Evolutionary conservation across 1,140 invertebrate species (phyloP).

Genomic region (Macrostomum lignano): DNA sequence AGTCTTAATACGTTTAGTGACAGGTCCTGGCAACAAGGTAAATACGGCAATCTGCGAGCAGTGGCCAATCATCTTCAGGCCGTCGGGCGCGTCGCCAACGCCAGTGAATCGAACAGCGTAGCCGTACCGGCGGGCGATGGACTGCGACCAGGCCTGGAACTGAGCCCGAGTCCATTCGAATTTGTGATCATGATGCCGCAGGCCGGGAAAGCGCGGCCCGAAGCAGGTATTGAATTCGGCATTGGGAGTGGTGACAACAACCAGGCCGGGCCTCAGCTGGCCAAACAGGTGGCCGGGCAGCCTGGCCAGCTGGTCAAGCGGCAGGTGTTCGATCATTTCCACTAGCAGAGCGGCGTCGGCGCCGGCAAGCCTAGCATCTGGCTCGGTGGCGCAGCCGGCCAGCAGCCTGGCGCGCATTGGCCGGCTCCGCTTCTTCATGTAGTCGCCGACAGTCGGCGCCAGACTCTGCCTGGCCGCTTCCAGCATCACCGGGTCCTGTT

Average conservation of each 20-base stretch:
- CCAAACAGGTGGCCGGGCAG: constrained; percentile 48
- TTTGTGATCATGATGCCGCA: constrained; percentile 59
- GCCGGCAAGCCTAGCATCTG: constrained; percentile 32
- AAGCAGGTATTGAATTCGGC: constrained; percentile 65
- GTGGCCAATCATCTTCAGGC: constrained; percentile 10
- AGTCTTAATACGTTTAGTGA: too few species aligned
- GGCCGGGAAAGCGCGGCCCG: constrained; percentile 35
- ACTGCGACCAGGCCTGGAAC: constrained; percentile 45
- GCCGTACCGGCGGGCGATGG: constrained; percentile 9
- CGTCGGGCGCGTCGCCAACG: constrained; percentile 13
- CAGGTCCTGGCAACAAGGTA: too few species aligned
- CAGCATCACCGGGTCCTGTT: too few species aligned
- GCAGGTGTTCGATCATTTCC: constrained; percentile 63
- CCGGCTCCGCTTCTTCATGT: constrained; percentile 31
- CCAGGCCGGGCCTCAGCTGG: constrained; percentile 44
- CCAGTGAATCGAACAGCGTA: constrained; percentile 14
- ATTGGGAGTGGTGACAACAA: too few species aligned
- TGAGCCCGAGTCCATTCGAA: constrained; percentile 63
- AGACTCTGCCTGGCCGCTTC: too few species aligned
- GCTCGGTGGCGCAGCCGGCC: constrained; percentile 35
- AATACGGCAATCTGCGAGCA: constrained; percentile 19
- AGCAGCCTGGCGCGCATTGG: constrained; percentile 34
- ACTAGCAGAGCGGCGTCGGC: constrained; percentile 41
- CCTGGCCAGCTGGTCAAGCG: constrained; percentile 37
- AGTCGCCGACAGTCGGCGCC: constrained; percentile 33